Evolutionary conservation across 2,113 vertebrate species (phyloP).

Genomic region (Cettia cetti): DNA sequence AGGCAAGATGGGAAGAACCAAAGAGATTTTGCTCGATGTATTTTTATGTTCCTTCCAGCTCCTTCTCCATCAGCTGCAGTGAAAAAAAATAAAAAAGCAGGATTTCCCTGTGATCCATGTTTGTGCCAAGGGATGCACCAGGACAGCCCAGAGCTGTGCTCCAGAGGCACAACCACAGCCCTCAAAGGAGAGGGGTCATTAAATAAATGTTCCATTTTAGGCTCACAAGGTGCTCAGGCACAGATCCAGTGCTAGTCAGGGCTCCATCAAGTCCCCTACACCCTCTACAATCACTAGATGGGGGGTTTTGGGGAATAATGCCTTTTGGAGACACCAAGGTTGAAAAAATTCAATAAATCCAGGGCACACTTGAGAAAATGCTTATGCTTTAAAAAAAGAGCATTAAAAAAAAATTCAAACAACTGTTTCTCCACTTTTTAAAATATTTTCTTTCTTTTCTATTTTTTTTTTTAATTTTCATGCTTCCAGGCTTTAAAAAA

Average conservation of each 20-base stretch:
- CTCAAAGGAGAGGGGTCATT: accelerated
- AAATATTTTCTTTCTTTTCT: neutral
- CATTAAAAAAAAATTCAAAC: neutral
- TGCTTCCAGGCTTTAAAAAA: neutral
- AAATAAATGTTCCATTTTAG: neutral
- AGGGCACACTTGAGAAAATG: neutral
- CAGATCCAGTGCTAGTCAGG: neutral
- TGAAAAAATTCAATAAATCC: neutral
- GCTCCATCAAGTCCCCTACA: neutral
- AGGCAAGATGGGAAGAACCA: neutral
- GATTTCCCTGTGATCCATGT: neutral
- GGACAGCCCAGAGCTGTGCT: neutral
- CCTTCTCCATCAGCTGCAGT: neutral
- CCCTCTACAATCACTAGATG: neutral
- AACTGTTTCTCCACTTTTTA: neutral
- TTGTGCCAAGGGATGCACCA: neutral
- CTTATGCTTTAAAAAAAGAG: neutral
- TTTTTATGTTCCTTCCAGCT: neutral
- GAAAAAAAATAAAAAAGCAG: neutral
- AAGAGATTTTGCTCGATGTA: accelerated
- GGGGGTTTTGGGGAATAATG: accelerated
- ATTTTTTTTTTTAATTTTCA: neutral
- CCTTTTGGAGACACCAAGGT: neutral
- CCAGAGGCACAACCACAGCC: neutral
- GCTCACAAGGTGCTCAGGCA: neutral